Conservation (phyloP, 2,797 vertebrate genomes). For the Ctenosaura bakeri region DNA sequence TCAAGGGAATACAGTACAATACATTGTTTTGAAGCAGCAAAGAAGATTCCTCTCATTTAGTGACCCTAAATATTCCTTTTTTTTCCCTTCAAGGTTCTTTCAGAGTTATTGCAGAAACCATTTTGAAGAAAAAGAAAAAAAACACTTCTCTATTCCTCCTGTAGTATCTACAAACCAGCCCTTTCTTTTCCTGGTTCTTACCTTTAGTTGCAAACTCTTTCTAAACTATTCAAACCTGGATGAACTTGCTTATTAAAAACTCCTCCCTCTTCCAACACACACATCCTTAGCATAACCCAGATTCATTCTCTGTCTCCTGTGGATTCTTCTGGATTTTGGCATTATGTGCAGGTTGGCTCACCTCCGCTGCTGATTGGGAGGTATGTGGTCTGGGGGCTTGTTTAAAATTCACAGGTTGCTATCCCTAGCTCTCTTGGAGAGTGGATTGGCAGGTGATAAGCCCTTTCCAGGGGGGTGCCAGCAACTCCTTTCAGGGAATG, state of each 20-base stretch:
- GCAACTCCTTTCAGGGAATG: background rate
- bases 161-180: constrained; percentile 27
- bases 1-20: background rate
- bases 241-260: constrained; percentile 55
- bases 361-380: constrained; percentile 10
- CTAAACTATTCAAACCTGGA: constrained; percentile 23
- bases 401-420: constrained; percentile 7
- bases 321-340: constrained; percentile 30
- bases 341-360: constrained; percentile 50
- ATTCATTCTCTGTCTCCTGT: constrained; percentile 9
- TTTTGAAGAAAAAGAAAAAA: background rate
- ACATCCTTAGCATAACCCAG: constrained; percentile 43
- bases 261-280: background rate
- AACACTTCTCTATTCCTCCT: constrained; percentile 32
- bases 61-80: background rate
- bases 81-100: background rate
- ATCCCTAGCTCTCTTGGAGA: background rate
- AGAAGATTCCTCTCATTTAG: background rate
- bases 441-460: background rate
- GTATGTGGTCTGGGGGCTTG: background rate
- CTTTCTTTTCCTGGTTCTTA: constrained; percentile 40
- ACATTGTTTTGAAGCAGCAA: background rate
- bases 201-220: constrained; percentile 12
- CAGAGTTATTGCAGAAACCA: background rate
- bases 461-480: background rate